phyloP scores from a whole-genome alignment of 2,888 invertebrate genomes.

The Cryptosula pallasiana region DNA sequence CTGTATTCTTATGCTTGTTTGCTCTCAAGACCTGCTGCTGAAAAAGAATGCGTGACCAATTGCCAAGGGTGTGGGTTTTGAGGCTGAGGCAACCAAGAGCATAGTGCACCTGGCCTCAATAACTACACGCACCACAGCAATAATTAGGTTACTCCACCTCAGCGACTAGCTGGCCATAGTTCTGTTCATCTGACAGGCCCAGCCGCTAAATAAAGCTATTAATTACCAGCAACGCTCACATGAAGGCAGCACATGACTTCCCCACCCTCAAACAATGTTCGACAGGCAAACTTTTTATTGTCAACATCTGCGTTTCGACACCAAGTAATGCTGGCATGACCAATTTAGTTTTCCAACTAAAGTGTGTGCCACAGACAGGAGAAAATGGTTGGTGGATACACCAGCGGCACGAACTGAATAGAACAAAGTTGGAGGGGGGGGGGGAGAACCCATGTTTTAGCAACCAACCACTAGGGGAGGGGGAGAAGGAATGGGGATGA shows the following conservation, averaged over 20 bases:
- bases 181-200: background rate
- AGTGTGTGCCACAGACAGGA: no score
- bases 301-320: background rate
- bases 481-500: no score
- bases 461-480: no score
- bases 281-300: background rate
- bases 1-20: no score
- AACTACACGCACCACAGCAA: background rate
- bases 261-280: background rate
- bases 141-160: background rate
- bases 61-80: background rate
- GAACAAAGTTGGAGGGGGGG: no score
- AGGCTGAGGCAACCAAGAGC: background rate
- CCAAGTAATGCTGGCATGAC: no score
- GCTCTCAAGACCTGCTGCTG: no score
- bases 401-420: no score
- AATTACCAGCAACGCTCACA: background rate
- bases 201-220: background rate
- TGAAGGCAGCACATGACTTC: background rate
- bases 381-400: no score
- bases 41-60: no score
- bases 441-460: no score
- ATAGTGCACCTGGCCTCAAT: background rate
- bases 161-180: background rate
- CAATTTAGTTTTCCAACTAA: no score